Conservation (phyloP, 2,888 invertebrate species). For the Drosophila prostipennis region DNA sequence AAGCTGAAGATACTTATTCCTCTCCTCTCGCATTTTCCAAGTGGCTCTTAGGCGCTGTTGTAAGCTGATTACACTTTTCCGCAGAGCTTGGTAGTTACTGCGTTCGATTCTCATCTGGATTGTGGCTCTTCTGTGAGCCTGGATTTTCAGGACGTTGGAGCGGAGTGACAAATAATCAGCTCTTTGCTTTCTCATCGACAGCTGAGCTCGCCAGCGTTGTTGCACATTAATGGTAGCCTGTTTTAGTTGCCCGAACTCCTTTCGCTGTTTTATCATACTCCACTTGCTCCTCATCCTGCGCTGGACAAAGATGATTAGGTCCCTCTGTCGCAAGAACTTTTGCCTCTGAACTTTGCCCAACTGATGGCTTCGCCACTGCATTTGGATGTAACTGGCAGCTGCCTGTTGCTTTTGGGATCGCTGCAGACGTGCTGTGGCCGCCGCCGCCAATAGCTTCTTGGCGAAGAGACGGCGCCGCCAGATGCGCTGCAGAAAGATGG, state of each 20-base stretch:
- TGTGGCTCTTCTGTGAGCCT: constrained; percentile 84
- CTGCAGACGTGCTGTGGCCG: constrained; percentile 61
- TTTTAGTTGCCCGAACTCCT: constrained; percentile 56
- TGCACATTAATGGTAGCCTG: constrained; percentile 58
- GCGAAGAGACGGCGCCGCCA: constrained; percentile 83
- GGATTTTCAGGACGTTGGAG: constrained; percentile 81
- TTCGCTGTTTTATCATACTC: constrained; percentile 60
- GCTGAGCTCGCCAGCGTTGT: constrained; percentile 65
- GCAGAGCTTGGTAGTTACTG: constrained; percentile 56
- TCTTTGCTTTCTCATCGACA: constrained; percentile 56
- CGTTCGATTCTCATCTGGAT: constrained; percentile 69
- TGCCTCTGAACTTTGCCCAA: constrained; percentile 58
- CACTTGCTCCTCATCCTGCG: constrained; percentile 50
- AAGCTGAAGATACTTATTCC: constrained; percentile 41
- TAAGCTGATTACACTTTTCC: constrained; percentile 60
- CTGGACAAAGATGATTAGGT: constrained; percentile 64
- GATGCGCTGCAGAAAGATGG: constrained; percentile 85
- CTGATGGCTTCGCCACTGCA: constrained; percentile 78
- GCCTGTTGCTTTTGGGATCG: constrained; percentile 63
- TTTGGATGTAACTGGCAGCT: constrained; percentile 83
- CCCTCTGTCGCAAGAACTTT: constrained; percentile 55
- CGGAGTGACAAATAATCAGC: constrained; percentile 62
- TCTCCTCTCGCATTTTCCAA: constrained; percentile 52
- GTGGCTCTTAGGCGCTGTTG: constrained; percentile 77
- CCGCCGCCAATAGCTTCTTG: constrained; percentile 66